Evolutionary conservation across 2,888 invertebrate genomes (phyloP), one percentile per base, ranked within the genome.

Genomic region (Hipparchia sbordonii): DNA sequence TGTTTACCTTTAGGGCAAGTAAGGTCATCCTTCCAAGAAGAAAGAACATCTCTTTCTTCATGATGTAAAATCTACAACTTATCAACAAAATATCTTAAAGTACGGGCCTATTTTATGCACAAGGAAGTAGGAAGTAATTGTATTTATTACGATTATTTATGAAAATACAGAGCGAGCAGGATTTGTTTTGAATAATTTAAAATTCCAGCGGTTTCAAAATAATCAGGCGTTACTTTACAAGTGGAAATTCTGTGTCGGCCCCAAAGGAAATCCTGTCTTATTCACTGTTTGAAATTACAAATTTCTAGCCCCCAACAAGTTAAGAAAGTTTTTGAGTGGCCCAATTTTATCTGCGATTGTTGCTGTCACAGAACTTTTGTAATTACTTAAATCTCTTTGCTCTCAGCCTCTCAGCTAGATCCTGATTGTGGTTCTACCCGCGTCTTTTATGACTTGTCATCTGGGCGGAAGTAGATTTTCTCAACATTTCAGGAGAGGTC

Each of bases 231-330:
- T 6, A 75, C 72, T 76, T 75, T 67, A 73, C 72, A 76, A 74
- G 71, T 76, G 57, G 66, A 75, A 72, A 59, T 72, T 74, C 69
- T 60, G 73, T 52, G 69, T 60, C 59, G 67, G 63, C 73, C 76
- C 76, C 74, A 71, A 51, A 76, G 77, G 77, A 77, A 68, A 72
- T 74, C 73, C 78, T 79, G 78, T 77, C 74, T 76, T 79, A 77
- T 75, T 70, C 80, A 76, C 78, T 79, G 79, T 80, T 77, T 81
- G 72, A 80, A 78, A 69, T 73, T 75, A 78, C 75, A 79, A 81
- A 78, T 79, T 79, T 80, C 67, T 12, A 62, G 70, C 70, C 65
- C 68, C 61, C 67, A 66, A 71, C 72, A 73, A 73, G 74, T 75
- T 61, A 61, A 68, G 60, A 45, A 70, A 74, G 70, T 70, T 63